Base-by-base conservation (phyloP, 1,140 invertebrate genomes). In the Pantala flavescens region DNA sequence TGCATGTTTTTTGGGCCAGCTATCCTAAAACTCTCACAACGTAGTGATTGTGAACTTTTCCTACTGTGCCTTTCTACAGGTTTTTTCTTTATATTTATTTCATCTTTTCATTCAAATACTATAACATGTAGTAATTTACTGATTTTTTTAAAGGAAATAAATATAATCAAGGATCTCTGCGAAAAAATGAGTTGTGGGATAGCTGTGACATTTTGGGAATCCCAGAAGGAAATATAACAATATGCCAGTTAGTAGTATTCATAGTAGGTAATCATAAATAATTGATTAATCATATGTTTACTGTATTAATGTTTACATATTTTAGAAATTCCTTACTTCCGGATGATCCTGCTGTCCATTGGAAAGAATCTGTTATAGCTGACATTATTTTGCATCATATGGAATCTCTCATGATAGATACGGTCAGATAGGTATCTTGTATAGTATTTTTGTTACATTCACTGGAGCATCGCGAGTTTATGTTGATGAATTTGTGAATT, bases 1-100 rank as follows among this genome's bases (percentile, higher is more conserved):
- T 95, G 93, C 77, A 98, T 98, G 97, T 99, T 99, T 82, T 98
- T 98, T 82, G 94, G 94, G 0, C 97, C 97, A 10, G 89, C 94
- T 23, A 89, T 98, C 75, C 85, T 94, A 76, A 88, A 86, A 81
- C 86, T 90, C 49, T 83, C 82, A n/a, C 88, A 85, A 78, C 84
- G 88, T 43, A 85, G 85, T 77, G 85, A 83, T 78, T 89, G 84
- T 78, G 84, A 78, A 43, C 85, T 97, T 70, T 91, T 92, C 81
- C 77, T 98, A 24, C 84, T 98, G 23, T 98, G 96, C 83, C 84
- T 98, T 74, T 92, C 94, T 11, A 89, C 88, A 82, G 95, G 95
- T 93, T 85, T 79, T 80, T 82, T 72, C 43, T n/a, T 72, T 72
- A 7, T 19, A 36, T 63, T 55, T 5, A 55, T 63, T 7, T 43